Base-by-base conservation (phyloP, 2,113 vertebrate species). In the Rhinolophus sinicus region DNA sequence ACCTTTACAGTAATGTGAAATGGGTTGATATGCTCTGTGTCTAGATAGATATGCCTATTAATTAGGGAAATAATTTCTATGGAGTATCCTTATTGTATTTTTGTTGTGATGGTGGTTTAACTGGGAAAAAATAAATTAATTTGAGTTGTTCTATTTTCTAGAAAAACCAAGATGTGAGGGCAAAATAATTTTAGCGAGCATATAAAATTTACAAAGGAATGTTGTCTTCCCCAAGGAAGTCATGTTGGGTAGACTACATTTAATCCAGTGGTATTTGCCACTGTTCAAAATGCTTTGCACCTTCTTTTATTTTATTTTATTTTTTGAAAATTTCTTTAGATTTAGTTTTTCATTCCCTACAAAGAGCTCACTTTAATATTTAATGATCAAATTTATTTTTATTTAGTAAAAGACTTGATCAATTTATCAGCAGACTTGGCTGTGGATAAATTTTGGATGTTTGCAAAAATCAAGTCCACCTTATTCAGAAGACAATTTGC, bases 401-500 rank as follows among this genome's bases (percentile, higher is more conserved):
- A 81, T 84, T 88, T 89, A 26, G 81, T 33, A 24, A 26, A 75
- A 67, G 28, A 18, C 3, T 69, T 65, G 33, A 47, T 67, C 5
- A 16, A 76, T 81, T 62, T 90, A 86, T 85, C 14, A 60, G 56
- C 16, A 86, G 28, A 73, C 9, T 67, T 50, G 50, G 26, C 38
- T 94, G 54, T 90, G 38, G 19, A 70, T 82, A 80, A 95, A 77
- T 12, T 78, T 26, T 58, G 26, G 35, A 47, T 62, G 12, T 50
- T 94, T 94, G 47, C 2, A 69, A 93, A 87, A 75, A 38, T 62
- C 47, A 92, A 92, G 64, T 5, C 26, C 6, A 24, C 6, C 28
- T 56, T 88, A 52, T 88, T 82, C 85, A 95, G 52, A 91, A 26
- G 24, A 64, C 52, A 38, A 52, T 73, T 95, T 96, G 33, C 44